Conservation (phyloP, 2,888 invertebrate species). For the Morinoia aosen region DNA sequence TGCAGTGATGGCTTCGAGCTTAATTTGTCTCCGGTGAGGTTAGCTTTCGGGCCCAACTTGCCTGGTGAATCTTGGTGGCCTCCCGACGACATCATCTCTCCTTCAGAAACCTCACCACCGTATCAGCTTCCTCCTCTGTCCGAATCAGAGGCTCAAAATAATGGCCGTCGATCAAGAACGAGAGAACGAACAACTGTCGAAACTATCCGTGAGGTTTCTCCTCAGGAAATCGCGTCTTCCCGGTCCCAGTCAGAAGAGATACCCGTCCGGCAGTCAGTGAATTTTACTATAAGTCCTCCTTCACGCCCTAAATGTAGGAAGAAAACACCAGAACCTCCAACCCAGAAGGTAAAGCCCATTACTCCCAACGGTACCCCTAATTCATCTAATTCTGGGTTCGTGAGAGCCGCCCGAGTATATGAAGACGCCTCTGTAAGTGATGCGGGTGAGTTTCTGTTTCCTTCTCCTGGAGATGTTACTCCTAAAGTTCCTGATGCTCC, state of each 20-base stretch:
- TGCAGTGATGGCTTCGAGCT: conserved; percentile 60
- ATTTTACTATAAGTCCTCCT: conserved; percentile 45
- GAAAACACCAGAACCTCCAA: conserved; percentile 1
- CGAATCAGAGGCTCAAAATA: conserved; percentile 6
- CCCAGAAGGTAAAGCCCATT: neutral
- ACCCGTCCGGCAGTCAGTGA: conserved; percentile 31
- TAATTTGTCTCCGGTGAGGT: conserved; percentile 60
- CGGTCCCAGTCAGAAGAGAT: neutral
- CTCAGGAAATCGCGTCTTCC: neutral
- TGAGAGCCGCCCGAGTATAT: conserved; percentile 56
- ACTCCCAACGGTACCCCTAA: neutral
- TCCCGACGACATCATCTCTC: conserved; percentile 50
- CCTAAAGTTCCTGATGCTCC: neutral
- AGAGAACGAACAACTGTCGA: conserved; percentile 4
- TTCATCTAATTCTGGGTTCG: conserved; percentile 26
- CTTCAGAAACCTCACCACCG: conserved; percentile 36
- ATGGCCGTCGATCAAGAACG: conserved; percentile 5
- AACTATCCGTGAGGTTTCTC: neutral
- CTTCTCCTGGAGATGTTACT: conserved; percentile 1
- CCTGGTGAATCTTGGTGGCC: conserved; percentile 56
- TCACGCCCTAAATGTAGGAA: conserved; percentile 45
- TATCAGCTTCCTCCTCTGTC: conserved; percentile 33
- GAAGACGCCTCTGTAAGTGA: conserved; percentile 65
- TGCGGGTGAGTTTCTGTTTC: conserved; percentile 59
- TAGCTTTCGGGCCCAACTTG: conserved; percentile 61